Base-by-base conservation (phyloP, 92 coral and sea anemone genomes). In the Phenganax stokvisi region DNA sequence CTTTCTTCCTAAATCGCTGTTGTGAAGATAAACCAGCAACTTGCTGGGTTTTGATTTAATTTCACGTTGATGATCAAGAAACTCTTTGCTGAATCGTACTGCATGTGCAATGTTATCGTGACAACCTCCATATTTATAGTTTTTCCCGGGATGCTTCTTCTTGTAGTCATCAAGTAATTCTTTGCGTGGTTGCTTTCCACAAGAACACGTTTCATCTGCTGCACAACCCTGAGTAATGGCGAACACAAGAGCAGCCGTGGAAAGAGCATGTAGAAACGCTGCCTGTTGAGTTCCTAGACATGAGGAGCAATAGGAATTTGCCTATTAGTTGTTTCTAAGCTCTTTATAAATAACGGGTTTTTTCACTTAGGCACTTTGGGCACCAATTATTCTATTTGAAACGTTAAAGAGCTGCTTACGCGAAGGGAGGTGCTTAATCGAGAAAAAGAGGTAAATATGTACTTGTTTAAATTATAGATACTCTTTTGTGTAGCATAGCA, bases 201-300 rank as follows among this genome's bases (percentile, higher is more conserved):
- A 96, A 8, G 76, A 77, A 76, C 99, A 96, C 9, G 77, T 59
- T 47, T 87, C 62, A 51, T 90, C 89, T 13, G 77, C 88, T n/a
- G 92, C 88, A n/a, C 99, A 96, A 0, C 96, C 91, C 29, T 87
- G 91, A 8, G 99, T 90, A n/a, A 96, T 91, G n/a, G 92, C 85
- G 87, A 83, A 96, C 0, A 90, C 86, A 7, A 96, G 80, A 8
- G 99, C 97, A 10, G 99, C 99, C 2, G 99, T 77, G 7, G 99
- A 85, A 0, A 96, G 87, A 9, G 99, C 89, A 72, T 87, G 88
- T 7, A 83, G 87, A 54, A 55, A 96, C 8, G 96, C 99, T 9
- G 97, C 73, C 65, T 96, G 96, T 68, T 82, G 89, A n/a, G 99
- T 91, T 57, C 97, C 99, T 93, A 88, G n/a, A 82, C 29, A 84